These are phyloP conservation scores for Cantharis rustica DNA, from an alignment of 2,888 invertebrate genomes.

Conservation along the genomic window DNA sequence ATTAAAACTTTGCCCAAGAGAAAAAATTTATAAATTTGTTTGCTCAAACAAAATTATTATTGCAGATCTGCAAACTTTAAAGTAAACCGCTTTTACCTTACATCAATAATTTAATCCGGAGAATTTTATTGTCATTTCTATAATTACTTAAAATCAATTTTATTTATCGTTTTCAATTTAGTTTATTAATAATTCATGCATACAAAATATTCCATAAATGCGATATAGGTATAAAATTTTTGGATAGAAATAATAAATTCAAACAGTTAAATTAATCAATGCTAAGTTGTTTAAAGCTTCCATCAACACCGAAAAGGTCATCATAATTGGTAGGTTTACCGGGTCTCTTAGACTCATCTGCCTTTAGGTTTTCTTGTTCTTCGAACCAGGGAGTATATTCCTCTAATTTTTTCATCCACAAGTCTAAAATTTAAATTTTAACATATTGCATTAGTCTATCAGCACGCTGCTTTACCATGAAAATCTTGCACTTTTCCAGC, in stretches of 20 bases:
- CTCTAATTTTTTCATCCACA: constrained; percentile 79
- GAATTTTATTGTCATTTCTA: not conserved
- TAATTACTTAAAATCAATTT: not conserved
- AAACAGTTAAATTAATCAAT: constrained; percentile 67
- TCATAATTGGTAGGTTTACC: constrained; percentile 86
- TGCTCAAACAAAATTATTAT: too few relatives aligned
- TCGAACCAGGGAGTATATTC: constrained; percentile 81
- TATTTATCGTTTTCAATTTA: not conserved
- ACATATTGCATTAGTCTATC: too few relatives aligned
- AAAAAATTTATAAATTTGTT: too few relatives aligned
- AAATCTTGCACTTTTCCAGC: constrained; percentile 74
- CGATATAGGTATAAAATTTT: not conserved
- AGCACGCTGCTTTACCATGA: constrained; percentile 57
- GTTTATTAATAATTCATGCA: not conserved
- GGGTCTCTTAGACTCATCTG: constrained; percentile 79
- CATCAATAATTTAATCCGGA: too few relatives aligned
- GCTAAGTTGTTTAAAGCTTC: constrained; percentile 82
- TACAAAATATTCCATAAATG: not conserved
- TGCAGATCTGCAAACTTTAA: too few relatives aligned
- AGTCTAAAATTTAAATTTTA: constrained; percentile 58
- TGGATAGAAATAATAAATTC: not conserved
- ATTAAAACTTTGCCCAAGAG: too few relatives aligned
- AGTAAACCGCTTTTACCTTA: too few relatives aligned
- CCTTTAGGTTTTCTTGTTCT: constrained; percentile 76
- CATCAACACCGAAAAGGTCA: constrained; percentile 87